Percentiles rank a stretch among this genome's conserved stretches.
phyloP scores from a whole-genome alignment of 2,113 vertebrate genomes.

The Sprattus sprattus region DNA sequence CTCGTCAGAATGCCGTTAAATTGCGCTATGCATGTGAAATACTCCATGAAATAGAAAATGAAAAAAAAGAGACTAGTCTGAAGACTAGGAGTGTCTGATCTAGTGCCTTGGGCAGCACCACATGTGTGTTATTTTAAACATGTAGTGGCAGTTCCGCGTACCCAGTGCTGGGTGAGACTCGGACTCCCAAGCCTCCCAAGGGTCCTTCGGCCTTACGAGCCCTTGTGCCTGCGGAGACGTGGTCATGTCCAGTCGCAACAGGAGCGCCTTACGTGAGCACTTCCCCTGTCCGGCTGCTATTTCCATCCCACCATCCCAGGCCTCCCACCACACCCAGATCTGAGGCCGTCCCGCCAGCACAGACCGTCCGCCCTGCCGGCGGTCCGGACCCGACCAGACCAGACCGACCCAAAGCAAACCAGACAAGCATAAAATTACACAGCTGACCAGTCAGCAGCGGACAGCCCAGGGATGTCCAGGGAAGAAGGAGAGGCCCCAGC shows the following conservation, averaged over 20 bases:
- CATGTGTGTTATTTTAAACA: background rate
- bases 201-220: background rate
- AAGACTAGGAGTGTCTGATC: background rate
- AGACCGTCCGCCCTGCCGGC: conserved; percentile 27
- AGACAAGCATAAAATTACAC: conserved; percentile 47
- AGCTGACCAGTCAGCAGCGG: conserved; percentile 43
- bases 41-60: too few relatives aligned
- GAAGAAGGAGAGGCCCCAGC: conserved; percentile 37
- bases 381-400: conserved; percentile 16
- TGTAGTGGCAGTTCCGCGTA: background rate
- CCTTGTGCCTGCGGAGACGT: background rate
- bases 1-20: background rate
- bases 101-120: background rate
- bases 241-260: background rate
- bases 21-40: background rate
- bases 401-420: conserved; percentile 34
- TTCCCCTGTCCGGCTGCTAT: conserved; percentile 63
- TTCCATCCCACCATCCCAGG: conserved; percentile 59
- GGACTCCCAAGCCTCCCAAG: background rate
- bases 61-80: background rate
- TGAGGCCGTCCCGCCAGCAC: conserved; percentile 34
- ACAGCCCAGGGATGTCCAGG: conserved; percentile 41
- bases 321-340: conserved; percentile 66
- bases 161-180: background rate
- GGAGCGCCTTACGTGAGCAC: background rate